These are phyloP conservation scores for Dicycla oo DNA, from an alignment of 2,888 invertebrate species.

Conservation along the genomic window DNA sequence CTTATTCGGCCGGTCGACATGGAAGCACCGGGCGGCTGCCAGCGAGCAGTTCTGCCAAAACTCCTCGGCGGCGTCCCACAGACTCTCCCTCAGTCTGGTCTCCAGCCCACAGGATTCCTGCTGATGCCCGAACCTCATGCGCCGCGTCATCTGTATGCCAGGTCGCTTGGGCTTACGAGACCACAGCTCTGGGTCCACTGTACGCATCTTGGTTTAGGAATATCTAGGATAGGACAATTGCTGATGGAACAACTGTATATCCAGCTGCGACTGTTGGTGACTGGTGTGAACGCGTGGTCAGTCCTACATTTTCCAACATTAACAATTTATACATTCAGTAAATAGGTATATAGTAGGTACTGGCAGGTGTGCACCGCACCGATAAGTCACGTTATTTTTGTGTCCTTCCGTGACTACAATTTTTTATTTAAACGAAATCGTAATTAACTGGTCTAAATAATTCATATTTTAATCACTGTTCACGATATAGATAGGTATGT, in stretches of 20 bases:
- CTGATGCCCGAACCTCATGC: slow-evolving; percentile 50
- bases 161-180: slow-evolving; percentile 26
- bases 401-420: slow-evolving; percentile 29
- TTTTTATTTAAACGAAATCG: not conserved
- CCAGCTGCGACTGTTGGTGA: too few relatives aligned
- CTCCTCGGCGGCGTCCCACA: slow-evolving; percentile 50
- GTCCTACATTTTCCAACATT: not conserved
- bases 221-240: not conserved
- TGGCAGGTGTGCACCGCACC: not conserved
- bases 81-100: slow-evolving; percentile 46
- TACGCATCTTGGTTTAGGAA: slow-evolving; percentile 50
- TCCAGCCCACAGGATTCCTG: slow-evolving; percentile 34
- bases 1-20: slow-evolving; percentile 11
- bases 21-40: slow-evolving; percentile 25
- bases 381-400: not conserved
- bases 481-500: too few relatives aligned
- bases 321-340: not conserved
- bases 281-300: not conserved
- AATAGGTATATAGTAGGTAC: too few relatives aligned
- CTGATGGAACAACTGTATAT: too few relatives aligned
- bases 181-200: slow-evolving; percentile 61
- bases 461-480: slow-evolving; percentile 25
- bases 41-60: slow-evolving; percentile 53
- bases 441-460: slow-evolving; percentile 18
- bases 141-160: slow-evolving; percentile 4